Evolutionary conservation across 2,797 vertebrate species (phyloP).

Genomic region (Chaunax sp.): DNA sequence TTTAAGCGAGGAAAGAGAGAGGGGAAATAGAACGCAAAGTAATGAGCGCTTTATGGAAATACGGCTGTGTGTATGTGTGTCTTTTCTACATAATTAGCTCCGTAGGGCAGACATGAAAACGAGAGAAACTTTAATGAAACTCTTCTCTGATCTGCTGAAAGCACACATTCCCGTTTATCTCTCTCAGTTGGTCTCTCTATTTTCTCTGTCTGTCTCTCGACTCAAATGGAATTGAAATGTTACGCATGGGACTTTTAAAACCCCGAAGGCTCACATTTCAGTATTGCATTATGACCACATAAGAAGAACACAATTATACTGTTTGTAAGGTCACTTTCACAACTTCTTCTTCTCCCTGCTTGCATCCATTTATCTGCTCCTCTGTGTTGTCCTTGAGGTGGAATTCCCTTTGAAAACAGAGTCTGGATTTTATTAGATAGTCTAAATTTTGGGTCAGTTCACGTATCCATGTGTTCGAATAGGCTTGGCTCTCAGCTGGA

Average conservation of each 20-base stretch:
- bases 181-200: slow-evolving; percentile 37
- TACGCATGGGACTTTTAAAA: slow-evolving; percentile 59
- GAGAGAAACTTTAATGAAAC: slow-evolving; percentile 76
- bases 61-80: slow-evolving; percentile 36
- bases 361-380: slow-evolving; percentile 39
- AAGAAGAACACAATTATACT: slow-evolving; percentile 56
- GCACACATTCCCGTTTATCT: slow-evolving; percentile 69
- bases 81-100: slow-evolving; percentile 76
- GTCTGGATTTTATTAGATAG: slow-evolving; percentile 64
- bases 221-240: slow-evolving; percentile 59
- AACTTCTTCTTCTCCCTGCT: slow-evolving; percentile 15
- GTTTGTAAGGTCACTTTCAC: slow-evolving; percentile 46
- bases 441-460: slow-evolving; percentile 43
- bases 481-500: slow-evolving; percentile 55
- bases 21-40: slow-evolving; percentile 54
- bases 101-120: slow-evolving; percentile 77
- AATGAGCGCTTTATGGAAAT: slow-evolving; percentile 69
- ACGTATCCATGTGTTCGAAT: slow-evolving; percentile 59
- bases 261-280: slow-evolving; percentile 52
- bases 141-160: slow-evolving; percentile 74
- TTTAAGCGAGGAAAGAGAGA: slow-evolving; percentile 23
- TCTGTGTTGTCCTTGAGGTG: slow-evolving; percentile 46
- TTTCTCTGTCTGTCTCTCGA: slow-evolving; percentile 42
- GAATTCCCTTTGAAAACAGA: slow-evolving; percentile 51
- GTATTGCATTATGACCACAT: slow-evolving; percentile 52